phyloP scores from a whole-genome alignment of 1,140 invertebrate species.

The Eurosta solidaginis region DNA sequence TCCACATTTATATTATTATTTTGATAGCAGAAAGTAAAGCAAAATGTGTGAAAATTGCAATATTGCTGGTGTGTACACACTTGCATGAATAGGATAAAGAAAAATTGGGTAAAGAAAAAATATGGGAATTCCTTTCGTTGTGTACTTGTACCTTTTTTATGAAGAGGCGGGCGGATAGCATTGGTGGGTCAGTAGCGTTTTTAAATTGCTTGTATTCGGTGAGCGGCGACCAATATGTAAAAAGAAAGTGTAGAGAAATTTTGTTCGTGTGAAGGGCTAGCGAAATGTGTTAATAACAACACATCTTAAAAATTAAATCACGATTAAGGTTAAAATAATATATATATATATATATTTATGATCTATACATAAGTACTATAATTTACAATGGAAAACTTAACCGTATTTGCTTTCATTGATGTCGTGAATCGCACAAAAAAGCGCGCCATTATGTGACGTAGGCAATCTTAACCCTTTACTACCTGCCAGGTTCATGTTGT shows the following conservation, averaged over 20 bases:
- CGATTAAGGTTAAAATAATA: not conserved
- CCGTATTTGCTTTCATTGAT: conserved; percentile 34
- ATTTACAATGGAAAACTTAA: not conserved
- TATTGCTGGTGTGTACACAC: not conserved
- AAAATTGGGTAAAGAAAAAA: no score
- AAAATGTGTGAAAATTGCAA: not conserved
- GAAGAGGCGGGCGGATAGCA: not conserved
- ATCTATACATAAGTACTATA: not conserved
- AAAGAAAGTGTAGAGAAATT: conserved; percentile 59
- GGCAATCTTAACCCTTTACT: conserved; percentile 36
- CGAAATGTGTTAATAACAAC: not conserved
- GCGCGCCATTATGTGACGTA: conserved; percentile 59
- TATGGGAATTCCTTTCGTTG: not conserved
- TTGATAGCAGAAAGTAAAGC: not conserved
- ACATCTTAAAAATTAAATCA: not conserved
- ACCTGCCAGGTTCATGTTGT: conserved; percentile 13
- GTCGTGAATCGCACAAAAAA: conserved; percentile 43
- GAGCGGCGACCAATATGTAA: conserved; percentile 40
- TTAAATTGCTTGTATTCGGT: conserved; percentile 42
- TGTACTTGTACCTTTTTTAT: not conserved
- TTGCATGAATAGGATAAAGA: not conserved
- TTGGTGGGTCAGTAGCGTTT: conserved; percentile 2
- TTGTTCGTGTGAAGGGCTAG: conserved; percentile 40
- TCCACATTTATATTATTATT: not conserved
- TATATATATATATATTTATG: not conserved